Conservation (phyloP, 2,113 vertebrate genomes). For the Eurypyga helias region DNA sequence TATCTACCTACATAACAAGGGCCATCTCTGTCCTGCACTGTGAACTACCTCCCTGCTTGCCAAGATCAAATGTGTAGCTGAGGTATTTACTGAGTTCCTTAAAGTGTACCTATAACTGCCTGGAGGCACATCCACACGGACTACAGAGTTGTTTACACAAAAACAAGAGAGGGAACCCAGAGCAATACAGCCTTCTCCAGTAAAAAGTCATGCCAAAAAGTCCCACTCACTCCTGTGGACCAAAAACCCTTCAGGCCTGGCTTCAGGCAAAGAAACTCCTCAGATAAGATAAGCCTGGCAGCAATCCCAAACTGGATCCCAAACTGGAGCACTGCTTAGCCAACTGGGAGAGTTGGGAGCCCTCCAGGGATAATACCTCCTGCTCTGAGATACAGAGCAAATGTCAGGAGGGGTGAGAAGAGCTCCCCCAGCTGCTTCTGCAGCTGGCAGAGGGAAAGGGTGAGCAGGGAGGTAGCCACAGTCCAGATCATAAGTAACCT, state of each 20-base stretch:
- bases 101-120: neutral
- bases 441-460: fast-evolving
- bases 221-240: neutral
- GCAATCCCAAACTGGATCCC: neutral
- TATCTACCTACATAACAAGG: neutral
- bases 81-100: slow-evolving; percentile 13
- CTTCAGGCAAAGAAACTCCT: neutral
- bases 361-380: neutral
- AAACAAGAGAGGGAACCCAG: neutral
- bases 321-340: neutral
- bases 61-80: neutral
- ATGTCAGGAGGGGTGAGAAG: neutral
- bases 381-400: neutral
- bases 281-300: slow-evolving; percentile 25
- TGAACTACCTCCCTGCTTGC: neutral
- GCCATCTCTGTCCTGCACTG: neutral
- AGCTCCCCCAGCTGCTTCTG: neutral
- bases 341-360: neutral
- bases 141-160: neutral
- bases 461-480: neutral
- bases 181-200: neutral
- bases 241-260: neutral
- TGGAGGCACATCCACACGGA: neutral
- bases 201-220: neutral
- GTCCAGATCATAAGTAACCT: neutral